Conservation (phyloP, 2,797 vertebrate genomes). For the Pseudopleuronectes americanus region DNA sequence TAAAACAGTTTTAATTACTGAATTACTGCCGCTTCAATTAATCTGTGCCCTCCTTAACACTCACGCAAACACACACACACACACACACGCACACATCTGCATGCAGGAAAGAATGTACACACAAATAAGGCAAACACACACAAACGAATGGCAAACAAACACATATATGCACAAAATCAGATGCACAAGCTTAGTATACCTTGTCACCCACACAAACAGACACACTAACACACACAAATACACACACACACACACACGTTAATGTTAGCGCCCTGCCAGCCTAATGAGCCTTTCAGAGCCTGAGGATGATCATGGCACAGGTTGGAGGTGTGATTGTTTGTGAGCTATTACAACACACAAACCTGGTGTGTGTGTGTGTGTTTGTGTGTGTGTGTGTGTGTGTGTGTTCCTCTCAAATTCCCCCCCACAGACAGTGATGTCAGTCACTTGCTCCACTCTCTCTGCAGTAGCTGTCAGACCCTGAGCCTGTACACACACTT, state of each 20-base stretch:
- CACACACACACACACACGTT: background rate
- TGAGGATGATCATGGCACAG: slow-evolving; percentile 27
- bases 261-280: slow-evolving; percentile 15
- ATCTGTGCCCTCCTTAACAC: slow-evolving; percentile 30
- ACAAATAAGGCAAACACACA: background rate
- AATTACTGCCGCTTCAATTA: slow-evolving; percentile 53
- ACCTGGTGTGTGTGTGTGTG: background rate
- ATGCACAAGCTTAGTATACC: background rate
- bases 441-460: background rate
- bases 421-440: background rate
- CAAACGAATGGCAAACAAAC: slow-evolving; percentile 2
- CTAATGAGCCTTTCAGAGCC: slow-evolving; percentile 38
- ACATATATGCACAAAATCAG: background rate
- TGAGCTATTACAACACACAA: slow-evolving; percentile 2
- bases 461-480: background rate
- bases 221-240: no score
- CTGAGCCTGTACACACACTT: background rate
- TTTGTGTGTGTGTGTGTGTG: background rate
- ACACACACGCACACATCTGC: background rate
- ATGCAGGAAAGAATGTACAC: slow-evolving; percentile 1
- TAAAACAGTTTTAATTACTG: slow-evolving; percentile 57
- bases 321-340: background rate
- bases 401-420: slow-evolving; percentile 1
- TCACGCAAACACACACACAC: background rate
- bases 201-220: background rate